Evolutionary conservation across 2,113 vertebrate genomes (phyloP).

Genomic region (Eublepharis macularius): DNA sequence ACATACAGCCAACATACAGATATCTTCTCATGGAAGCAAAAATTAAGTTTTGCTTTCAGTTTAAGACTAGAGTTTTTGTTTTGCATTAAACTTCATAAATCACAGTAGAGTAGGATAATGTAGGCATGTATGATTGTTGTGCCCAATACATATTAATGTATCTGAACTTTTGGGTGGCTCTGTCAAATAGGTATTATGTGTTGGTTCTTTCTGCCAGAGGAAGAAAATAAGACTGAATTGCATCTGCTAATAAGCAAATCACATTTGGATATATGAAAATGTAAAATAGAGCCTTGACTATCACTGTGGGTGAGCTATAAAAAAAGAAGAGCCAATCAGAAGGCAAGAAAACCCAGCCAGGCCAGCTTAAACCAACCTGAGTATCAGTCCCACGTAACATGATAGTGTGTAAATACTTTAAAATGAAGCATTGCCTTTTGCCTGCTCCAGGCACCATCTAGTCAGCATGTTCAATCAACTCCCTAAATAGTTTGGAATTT

Average conservation of each 20-base stretch:
- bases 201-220: background rate
- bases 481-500: conserved; percentile 39
- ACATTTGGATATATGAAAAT: background rate
- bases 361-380: background rate
- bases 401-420: conserved; percentile 71
- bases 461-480: conserved; percentile 53
- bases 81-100: background rate
- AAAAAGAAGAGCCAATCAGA: background rate
- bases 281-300: background rate
- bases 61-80: background rate
- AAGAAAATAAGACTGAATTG: background rate
- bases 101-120: background rate
- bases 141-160: background rate
- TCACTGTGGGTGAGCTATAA: background rate
- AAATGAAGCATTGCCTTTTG: conserved; percentile 43
- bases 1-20: too few species aligned
- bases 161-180: background rate
- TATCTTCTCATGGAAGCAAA: too few species aligned
- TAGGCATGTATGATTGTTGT: background rate
- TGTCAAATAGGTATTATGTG: background rate
- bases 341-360: background rate
- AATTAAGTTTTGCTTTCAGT: background rate
- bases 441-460: conserved; percentile 50
- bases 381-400: conserved; percentile 54
- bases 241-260: background rate